Conservation (phyloP, 2,113 vertebrate species). For the Apodemus speciosus region DNA sequence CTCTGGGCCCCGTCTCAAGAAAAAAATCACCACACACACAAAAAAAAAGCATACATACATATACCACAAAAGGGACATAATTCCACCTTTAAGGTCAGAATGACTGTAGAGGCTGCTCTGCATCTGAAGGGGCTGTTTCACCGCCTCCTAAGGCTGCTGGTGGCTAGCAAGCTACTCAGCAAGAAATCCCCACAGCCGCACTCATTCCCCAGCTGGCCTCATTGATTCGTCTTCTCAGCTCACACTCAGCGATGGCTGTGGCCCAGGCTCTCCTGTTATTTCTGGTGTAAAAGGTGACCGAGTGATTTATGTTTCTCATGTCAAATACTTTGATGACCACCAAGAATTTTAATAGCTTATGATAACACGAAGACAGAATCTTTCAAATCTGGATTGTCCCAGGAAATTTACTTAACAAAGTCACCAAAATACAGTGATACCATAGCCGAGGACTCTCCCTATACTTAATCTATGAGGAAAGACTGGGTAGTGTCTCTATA, state of each 20-base stretch:
- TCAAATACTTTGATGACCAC: neutral
- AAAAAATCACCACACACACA: neutral
- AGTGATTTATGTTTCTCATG: neutral
- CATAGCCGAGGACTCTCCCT: neutral
- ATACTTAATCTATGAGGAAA: neutral
- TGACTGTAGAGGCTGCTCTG: slow-evolving; percentile 54
- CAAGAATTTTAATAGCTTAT: slow-evolving; percentile 16
- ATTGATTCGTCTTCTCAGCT: slow-evolving; percentile 43
- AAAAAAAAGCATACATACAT: neutral
- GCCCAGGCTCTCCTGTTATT: neutral
- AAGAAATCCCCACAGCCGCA: neutral
- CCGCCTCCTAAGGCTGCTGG: slow-evolving; percentile 75
- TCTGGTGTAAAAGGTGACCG: neutral
- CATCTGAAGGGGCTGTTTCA: slow-evolving; percentile 48
- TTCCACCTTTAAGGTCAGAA: slow-evolving; percentile 58
- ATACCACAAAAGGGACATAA: neutral
- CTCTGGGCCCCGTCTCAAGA: neutral
- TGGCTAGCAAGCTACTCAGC: neutral
- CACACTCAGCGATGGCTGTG: slow-evolving; percentile 1
- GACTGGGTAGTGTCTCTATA: neutral
- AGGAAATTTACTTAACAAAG: neutral
- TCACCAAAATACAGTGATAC: neutral
- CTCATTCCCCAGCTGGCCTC: neutral
- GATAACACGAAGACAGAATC: neutral
- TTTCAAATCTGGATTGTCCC: neutral